Evolutionary conservation across 2,113 vertebrate genomes (phyloP).

Genomic region (Martes martes): DNA sequence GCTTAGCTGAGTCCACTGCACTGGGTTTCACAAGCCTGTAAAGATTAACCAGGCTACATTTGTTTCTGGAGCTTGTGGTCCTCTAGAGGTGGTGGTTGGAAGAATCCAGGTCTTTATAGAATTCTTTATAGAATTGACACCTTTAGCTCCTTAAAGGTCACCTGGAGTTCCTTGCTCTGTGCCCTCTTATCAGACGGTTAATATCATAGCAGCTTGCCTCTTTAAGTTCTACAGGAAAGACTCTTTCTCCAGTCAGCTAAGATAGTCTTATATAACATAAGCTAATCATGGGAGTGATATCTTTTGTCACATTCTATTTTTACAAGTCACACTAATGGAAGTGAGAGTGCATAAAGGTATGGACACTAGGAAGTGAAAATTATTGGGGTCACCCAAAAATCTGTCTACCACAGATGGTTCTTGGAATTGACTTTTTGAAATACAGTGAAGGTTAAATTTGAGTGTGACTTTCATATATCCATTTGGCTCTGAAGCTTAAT

Average conservation of each 20-base stretch:
- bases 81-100: background rate
- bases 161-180: background rate
- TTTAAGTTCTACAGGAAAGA: background rate
- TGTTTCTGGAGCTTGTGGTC: background rate
- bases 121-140: background rate
- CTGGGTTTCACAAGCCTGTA: background rate
- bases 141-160: background rate
- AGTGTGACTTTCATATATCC: background rate
- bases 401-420: background rate
- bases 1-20: background rate
- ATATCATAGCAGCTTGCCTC: background rate
- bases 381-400: background rate
- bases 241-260: background rate
- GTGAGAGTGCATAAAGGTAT: background rate
- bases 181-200: background rate
- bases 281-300: background rate
- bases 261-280: background rate
- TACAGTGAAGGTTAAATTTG: background rate
- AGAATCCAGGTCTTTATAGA: background rate
- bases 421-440: background rate
- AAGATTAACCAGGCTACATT: background rate
- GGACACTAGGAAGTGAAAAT: background rate
- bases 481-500: background rate
- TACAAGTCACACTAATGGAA: background rate
- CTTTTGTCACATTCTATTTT: background rate